These are phyloP conservation scores for Atherinosoma microstoma DNA, from an alignment of 2,797 vertebrate genomes.

Conservation along the genomic window DNA sequence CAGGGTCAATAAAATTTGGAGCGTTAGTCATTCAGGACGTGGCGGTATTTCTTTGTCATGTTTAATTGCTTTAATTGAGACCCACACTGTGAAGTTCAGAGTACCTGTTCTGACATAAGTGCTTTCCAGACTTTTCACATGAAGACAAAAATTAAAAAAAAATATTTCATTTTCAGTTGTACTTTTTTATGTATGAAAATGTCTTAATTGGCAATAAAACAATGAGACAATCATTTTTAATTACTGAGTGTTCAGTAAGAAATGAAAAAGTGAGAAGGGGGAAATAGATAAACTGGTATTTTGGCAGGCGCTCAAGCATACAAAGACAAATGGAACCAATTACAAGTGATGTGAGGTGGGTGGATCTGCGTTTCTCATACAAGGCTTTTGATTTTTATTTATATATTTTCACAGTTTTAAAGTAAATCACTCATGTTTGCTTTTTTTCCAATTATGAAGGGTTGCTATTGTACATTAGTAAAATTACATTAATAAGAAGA, in stretches of 20 bases:
- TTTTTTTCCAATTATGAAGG: neutral
- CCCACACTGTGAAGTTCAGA: conserved; percentile 10
- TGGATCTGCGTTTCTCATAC: conserved; percentile 63
- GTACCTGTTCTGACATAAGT: neutral
- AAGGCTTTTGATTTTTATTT: conserved; percentile 33
- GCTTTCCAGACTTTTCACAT: conserved; percentile 15
- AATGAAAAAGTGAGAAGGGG: conserved; percentile 28
- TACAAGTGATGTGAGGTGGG: conserved; percentile 68
- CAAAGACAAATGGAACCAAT: conserved; percentile 77
- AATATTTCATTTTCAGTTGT: neutral
- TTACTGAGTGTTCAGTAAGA: conserved; percentile 38
- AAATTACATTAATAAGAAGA: conserved; percentile 6
- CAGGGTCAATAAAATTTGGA: conserved; percentile 22
- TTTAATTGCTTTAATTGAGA: conserved; percentile 51
- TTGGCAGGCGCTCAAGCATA: conserved; percentile 74
- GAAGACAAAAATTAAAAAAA: conserved; percentile 26
- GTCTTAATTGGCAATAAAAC: conserved; percentile 36
- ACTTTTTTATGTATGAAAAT: conserved; percentile 14
- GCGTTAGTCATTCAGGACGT: conserved; percentile 31
- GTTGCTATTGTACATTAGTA: neutral
- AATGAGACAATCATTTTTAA: conserved; percentile 68
- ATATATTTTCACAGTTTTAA: conserved; percentile 32
- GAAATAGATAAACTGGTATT: conserved; percentile 70
- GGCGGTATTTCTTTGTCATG: conserved; percentile 30
- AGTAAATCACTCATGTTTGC: conserved; percentile 15